Evolutionary conservation across 2,888 invertebrate species (phyloP).

Genomic region (Stramonita haemastoma): DNA sequence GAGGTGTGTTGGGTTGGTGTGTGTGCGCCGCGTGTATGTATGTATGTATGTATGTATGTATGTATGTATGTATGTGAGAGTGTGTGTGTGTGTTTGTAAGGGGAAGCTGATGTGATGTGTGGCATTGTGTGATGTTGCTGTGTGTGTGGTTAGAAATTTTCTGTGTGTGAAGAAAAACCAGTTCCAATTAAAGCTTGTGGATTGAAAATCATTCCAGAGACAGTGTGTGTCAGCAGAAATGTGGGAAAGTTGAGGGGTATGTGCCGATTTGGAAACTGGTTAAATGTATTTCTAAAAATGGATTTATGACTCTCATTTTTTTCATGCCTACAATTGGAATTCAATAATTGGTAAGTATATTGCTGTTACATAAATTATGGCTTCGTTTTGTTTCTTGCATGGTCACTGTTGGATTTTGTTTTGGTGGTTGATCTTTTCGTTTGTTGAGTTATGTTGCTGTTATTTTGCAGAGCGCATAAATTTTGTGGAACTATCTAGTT

Average conservation of each 20-base stretch:
- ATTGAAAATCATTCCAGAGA: too few relatives aligned
- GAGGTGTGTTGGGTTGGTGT: not conserved
- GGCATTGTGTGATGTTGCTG: too few relatives aligned
- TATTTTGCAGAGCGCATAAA: too few relatives aligned
- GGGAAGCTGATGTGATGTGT: too few relatives aligned
- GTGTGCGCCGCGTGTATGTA: too few relatives aligned
- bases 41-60: too few relatives aligned
- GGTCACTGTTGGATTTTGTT: not conserved
- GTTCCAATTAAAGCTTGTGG: too few relatives aligned
- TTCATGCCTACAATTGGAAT: not conserved
- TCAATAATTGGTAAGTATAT: not conserved
- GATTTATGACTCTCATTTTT: not conserved
- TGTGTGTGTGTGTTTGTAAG: not conserved
- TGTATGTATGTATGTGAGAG: not conserved
- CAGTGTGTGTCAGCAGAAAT: not conserved
- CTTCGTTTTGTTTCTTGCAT: not conserved
- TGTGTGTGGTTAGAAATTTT: not conserved
- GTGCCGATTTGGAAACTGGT: too few relatives aligned
- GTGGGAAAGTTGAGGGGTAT: not conserved
- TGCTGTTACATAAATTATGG: not conserved
- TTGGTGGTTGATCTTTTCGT: not conserved
- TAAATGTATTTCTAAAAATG: not conserved
- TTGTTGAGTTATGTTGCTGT: too few relatives aligned
- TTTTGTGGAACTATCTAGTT: too few relatives aligned
- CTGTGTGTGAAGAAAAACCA: too few relatives aligned